Percentiles rank a stretch among this genome's conserved stretches.
phyloP scores from a whole-genome alignment of 2,797 vertebrate species.

The Mus spretus region DNA sequence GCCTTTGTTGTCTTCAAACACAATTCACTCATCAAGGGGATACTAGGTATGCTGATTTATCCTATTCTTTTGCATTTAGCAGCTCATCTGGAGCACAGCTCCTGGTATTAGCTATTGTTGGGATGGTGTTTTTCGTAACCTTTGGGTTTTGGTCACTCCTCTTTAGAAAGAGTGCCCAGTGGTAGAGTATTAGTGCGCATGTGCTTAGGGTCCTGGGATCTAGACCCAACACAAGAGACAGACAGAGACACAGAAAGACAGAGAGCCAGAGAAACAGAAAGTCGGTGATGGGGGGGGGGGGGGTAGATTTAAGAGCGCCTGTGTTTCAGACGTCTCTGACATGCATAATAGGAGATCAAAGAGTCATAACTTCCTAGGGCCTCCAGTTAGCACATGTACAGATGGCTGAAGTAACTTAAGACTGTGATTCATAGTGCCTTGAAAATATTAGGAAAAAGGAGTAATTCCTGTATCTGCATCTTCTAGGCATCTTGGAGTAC shows the following conservation, averaged over 20 bases:
- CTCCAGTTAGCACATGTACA: slow-evolving; percentile 43
- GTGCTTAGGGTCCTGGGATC: background rate
- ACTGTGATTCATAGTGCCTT: slow-evolving; percentile 58
- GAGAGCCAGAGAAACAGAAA: background rate
- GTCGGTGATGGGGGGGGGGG: too few species aligned
- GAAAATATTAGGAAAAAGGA: slow-evolving; percentile 22
- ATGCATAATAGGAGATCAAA: background rate
- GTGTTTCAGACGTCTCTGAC: slow-evolving; percentile 30
- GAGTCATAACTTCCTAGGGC: slow-evolving; percentile 11
- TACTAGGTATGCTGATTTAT: background rate
- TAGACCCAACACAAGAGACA: background rate
- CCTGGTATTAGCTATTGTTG: background rate
- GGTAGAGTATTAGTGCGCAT: background rate
- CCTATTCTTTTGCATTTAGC: background rate
- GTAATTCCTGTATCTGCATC: slow-evolving; percentile 9
- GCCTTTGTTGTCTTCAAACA: background rate
- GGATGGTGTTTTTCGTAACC: slow-evolving; percentile 9
- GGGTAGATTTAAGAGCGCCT: slow-evolving; percentile 22
- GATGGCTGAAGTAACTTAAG: slow-evolving; percentile 19
- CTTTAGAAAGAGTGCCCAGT: background rate
- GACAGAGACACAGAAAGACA: background rate
- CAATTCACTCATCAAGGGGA: background rate
- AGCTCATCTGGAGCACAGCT: background rate
- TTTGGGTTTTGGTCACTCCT: slow-evolving; percentile 40
- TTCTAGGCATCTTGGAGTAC: slow-evolving; percentile 21